Evolutionary conservation across 2,888 invertebrate genomes (phyloP).

Genomic region (Boloria selene): DNA sequence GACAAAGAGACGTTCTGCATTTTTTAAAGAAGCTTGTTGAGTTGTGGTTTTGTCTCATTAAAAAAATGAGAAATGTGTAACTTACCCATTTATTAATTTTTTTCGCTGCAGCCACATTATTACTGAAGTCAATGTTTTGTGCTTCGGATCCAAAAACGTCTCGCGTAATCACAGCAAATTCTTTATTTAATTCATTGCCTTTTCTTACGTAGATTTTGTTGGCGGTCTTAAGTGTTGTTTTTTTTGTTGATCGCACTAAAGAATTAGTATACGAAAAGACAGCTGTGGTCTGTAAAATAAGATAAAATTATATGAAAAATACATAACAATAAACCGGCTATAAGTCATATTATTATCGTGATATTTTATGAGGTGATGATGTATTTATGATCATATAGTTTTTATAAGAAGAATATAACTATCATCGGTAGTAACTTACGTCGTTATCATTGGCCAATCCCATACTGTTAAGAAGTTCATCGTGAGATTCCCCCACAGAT

Average conservation of each 20-base stretch:
- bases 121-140: slow-evolving; percentile 83
- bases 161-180: slow-evolving; percentile 79
- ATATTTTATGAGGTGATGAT: too few species aligned
- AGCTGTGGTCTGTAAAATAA: slow-evolving; percentile 55
- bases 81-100: slow-evolving; percentile 89
- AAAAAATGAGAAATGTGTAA: not conserved
- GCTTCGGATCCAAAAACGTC: slow-evolving; percentile 84
- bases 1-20: too few species aligned
- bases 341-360: too few species aligned
- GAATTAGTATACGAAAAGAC: slow-evolving; percentile 52
- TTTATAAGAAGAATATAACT: too few species aligned
- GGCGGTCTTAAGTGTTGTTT: slow-evolving; percentile 84
- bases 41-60: not conserved
- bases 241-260: slow-evolving; percentile 55
- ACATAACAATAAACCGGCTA: too few species aligned
- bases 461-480: not conserved
- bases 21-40: too few species aligned
- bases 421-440: slow-evolving; percentile 10
- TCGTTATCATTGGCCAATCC: slow-evolving; percentile 10
- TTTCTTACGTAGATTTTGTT: slow-evolving; percentile 85
- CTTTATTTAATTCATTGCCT: slow-evolving; percentile 70
- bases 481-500: too few species aligned
- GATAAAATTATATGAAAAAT: not conserved
- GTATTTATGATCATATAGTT: too few species aligned
- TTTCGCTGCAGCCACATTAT: slow-evolving; percentile 65